Conservation (phyloP, 2,888 invertebrate genomes). For the Leptinotarsa tumamoca region DNA sequence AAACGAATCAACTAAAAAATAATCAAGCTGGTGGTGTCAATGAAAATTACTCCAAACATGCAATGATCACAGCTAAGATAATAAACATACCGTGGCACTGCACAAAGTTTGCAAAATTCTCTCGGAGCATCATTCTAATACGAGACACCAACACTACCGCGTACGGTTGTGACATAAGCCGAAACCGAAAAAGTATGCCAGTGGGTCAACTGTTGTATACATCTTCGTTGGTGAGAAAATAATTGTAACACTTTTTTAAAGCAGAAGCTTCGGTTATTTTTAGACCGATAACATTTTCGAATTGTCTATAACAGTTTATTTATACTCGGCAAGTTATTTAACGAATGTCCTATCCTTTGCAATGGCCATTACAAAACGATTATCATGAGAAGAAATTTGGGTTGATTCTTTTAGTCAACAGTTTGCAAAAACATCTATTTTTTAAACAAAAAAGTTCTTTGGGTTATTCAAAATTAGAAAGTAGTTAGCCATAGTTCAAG, state of each 20-base stretch:
- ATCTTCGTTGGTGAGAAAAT: constrained; percentile 19
- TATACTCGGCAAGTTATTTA: background rate
- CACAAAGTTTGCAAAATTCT: background rate
- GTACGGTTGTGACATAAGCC: constrained; percentile 51
- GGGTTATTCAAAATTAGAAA: no score
- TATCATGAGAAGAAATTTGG: background rate
- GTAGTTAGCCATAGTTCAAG: no score
- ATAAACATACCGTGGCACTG: no score
- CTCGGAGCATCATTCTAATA: background rate
- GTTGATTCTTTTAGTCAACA: no score
- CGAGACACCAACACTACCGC: background rate
- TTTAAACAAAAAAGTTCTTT: no score
- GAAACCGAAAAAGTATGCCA: constrained; percentile 47
- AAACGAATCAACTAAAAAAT: no score
- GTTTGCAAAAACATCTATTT: no score
- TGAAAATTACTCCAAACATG: no score
- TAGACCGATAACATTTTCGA: constrained; percentile 5
- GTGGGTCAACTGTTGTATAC: constrained; percentile 44
- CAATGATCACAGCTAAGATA: no score
- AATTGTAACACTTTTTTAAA: constrained; percentile 11
- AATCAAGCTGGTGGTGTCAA: no score
- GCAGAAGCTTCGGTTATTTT: constrained; percentile 16
- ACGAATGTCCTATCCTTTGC: background rate
- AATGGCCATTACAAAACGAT: background rate
- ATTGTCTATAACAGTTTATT: background rate